Conservation (phyloP, 2,797 vertebrate species). For the Sphaeramia orbicularis region DNA sequence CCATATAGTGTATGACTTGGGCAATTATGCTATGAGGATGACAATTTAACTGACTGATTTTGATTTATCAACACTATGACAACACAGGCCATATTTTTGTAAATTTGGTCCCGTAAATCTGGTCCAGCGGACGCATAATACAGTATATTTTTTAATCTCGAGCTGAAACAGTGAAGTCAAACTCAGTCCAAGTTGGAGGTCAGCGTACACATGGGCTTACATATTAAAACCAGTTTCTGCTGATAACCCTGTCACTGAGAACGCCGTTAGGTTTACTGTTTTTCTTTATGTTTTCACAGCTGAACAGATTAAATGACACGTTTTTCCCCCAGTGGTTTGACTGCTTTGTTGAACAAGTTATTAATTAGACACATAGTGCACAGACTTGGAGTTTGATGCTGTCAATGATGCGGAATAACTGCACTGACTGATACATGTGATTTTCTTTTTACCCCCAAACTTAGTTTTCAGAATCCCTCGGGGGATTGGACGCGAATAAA, state of each 20-base stretch:
- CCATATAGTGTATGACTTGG: no score
- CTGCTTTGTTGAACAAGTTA: slow-evolving; percentile 73
- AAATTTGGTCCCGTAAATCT: no score
- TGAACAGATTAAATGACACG: slow-evolving; percentile 68
- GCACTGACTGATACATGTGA: slow-evolving; percentile 32
- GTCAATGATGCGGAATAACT: slow-evolving; percentile 59
- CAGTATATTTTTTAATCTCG: no score
- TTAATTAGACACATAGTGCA: slow-evolving; percentile 62
- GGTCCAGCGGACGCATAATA: no score
- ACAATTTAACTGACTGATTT: no score
- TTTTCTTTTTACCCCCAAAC: background rate
- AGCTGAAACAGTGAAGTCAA: no score
- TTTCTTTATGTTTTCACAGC: slow-evolving; percentile 59
- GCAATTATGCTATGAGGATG: no score
- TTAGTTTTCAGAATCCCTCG: slow-evolving; percentile 34
- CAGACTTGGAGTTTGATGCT: slow-evolving; percentile 43
- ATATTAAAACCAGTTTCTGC: background rate
- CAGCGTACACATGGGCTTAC: background rate
- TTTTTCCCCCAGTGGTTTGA: slow-evolving; percentile 54
- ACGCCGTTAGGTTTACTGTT: slow-evolving; percentile 28
- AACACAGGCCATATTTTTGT: no score
- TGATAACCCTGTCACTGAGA: slow-evolving; percentile 5
- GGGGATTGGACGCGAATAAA: slow-evolving; percentile 41
- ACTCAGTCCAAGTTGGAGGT: background rate
- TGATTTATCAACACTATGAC: no score